A percentile compares a stretch with the other conserved stretches of the same genome.
phyloP scores from a whole-genome alignment of 2,888 invertebrate species.

The Zhuqinia jingwanae region DNA sequence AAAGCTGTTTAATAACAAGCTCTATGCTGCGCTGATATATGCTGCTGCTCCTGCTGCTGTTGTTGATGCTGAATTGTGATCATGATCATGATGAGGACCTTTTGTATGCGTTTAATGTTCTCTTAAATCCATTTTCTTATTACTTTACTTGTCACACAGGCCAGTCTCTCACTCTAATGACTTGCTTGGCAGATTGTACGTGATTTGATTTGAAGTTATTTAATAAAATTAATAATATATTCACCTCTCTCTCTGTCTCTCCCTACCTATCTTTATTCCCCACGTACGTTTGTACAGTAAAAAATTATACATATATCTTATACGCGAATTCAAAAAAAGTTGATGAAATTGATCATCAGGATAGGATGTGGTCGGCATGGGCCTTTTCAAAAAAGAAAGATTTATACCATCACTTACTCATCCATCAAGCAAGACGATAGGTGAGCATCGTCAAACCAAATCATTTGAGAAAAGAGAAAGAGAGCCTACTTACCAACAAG shows the following conservation, averaged over 20 bases:
- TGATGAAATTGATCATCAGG: conserved; percentile 66
- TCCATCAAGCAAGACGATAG: conserved; percentile 58
- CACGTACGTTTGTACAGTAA: not conserved
- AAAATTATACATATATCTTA: no score
- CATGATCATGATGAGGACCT: not conserved
- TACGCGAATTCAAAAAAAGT: conserved; percentile 4
- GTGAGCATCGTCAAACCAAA: conserved; percentile 11
- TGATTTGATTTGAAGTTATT: conserved; percentile 62
- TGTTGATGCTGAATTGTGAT: not conserved
- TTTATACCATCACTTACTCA: conserved; percentile 49
- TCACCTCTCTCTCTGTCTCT: not conserved
- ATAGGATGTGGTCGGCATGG: conserved; percentile 49
- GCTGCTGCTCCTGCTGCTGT: no score
- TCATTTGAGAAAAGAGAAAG: not conserved
- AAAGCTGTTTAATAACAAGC: conserved; percentile 19
- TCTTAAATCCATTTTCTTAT: conserved; percentile 43
- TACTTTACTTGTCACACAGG: conserved; percentile 38
- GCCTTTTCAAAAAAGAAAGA: conserved; percentile 50
- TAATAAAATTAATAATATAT: conserved; percentile 49
- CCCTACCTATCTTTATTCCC: not conserved
- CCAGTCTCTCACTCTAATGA: no score
- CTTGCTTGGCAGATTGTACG: conserved; percentile 43
- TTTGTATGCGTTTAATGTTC: conserved; percentile 39
- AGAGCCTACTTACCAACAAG: not conserved
- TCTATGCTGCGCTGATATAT: no score